These are phyloP conservation scores for Naja naja DNA, from an alignment of 2,113 vertebrate species.

Conservation along the genomic window DNA sequence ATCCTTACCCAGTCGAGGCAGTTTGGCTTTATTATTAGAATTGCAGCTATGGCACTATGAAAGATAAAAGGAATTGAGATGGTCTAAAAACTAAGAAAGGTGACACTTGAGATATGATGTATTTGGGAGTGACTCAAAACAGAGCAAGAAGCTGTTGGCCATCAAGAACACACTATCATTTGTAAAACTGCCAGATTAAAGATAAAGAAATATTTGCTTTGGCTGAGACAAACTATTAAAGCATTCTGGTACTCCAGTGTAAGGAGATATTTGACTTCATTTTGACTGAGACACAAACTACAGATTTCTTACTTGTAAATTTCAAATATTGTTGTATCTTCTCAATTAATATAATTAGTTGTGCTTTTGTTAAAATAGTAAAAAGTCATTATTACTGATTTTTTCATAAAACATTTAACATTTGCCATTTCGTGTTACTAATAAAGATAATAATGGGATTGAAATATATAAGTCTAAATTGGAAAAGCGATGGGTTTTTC, in stretches of 20 bases:
- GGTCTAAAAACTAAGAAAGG: neutral
- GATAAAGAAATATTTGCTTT: neutral
- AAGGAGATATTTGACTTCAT: neutral
- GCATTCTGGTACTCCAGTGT: neutral
- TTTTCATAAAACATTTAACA: neutral
- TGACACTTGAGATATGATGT: neutral
- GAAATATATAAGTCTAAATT: neutral
- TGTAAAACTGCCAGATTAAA: neutral
- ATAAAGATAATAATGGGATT: neutral
- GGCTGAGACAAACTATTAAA: neutral
- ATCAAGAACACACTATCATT: neutral
- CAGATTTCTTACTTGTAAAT: neutral
- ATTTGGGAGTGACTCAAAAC: neutral
- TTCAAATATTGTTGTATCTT: neutral
- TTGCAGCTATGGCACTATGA: neutral
- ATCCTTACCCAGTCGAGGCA: neutral
- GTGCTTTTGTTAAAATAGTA: neutral
- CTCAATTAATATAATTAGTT: neutral
- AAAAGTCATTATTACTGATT: neutral
- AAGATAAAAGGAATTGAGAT: neutral
- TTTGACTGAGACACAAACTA: neutral
- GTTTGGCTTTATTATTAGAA: neutral
- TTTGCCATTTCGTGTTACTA: neutral
- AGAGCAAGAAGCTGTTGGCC: neutral
- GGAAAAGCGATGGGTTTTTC: neutral